phyloP scores from a whole-genome alignment of 2,797 vertebrate species.

The Bradypodion ventrale region DNA sequence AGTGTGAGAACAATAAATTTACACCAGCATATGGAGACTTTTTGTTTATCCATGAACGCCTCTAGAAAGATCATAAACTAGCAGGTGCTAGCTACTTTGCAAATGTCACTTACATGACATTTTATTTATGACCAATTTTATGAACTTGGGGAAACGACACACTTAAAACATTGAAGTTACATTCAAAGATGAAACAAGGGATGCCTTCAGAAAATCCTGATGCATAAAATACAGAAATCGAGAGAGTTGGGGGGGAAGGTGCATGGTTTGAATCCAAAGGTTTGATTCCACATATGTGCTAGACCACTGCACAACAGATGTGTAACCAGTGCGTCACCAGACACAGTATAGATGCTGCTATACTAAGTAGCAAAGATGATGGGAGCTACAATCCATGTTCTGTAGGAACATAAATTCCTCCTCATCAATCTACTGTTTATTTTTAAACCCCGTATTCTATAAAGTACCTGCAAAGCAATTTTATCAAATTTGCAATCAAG shows the following conservation, averaged over 20 bases:
- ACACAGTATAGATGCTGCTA: no score
- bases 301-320: not conserved
- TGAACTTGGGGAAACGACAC: not conserved
- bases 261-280: not conserved
- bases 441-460: not conserved
- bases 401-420: not conserved
- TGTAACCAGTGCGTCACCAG: no score
- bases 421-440: not conserved
- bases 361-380: not conserved
- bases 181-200: not conserved
- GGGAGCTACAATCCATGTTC: not conserved
- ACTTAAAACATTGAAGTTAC: not conserved
- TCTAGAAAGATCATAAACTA: not conserved
- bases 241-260: not conserved
- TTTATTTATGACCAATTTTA: not conserved
- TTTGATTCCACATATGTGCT: not conserved
- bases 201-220: not conserved
- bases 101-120: not conserved
- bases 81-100: not conserved
- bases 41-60: not conserved
- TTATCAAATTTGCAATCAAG: not conserved
- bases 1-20: constrained; percentile 15
- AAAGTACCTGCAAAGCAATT: not conserved
- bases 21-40: not conserved
- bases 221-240: not conserved